A percentile compares a stretch with the other conserved stretches of the same genome.
These are phyloP conservation scores for Asbolus verrucosus DNA, from an alignment of 1,140 invertebrate genomes.

Conservation along the genomic window DNA sequence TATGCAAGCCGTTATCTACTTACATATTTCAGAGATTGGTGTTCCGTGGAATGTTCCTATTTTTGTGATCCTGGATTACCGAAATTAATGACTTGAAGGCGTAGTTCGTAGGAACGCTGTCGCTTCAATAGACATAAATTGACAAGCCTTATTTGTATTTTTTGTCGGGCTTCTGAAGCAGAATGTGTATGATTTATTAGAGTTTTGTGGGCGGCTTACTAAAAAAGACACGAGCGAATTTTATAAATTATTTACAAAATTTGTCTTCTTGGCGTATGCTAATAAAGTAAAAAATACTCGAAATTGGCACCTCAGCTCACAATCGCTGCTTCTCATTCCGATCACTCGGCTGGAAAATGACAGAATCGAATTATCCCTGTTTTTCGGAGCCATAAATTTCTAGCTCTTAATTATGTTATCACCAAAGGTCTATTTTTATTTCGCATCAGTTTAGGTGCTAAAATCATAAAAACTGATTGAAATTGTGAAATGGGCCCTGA, in stretches of 20 bases:
- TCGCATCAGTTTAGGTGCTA: neutral
- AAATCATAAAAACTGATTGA: neutral
- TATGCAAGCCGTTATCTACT: constrained; percentile 23
- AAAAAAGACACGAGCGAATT: neutral
- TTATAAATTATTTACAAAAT: neutral
- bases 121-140: constrained; percentile 30
- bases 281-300: too few relatives aligned
- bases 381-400: neutral
- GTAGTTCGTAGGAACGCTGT: constrained; percentile 6
- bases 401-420: neutral
- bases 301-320: too few relatives aligned
- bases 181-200: constrained; percentile 23
- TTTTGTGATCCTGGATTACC: constrained; percentile 21
- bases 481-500: constrained; percentile 2
- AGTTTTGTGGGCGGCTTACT: neutral
- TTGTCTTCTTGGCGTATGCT: neutral
- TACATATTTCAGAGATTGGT: constrained; percentile 12
- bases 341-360: too few relatives aligned
- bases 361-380: neutral
- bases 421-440: neutral
- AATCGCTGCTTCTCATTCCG: too few relatives aligned
- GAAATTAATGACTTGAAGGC: constrained; percentile 13
- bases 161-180: constrained; percentile 1
- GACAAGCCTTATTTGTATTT: constrained; percentile 38
- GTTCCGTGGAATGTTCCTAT: constrained; percentile 14